Base-by-base conservation (phyloP, 2,113 vertebrate species). In the Strigops habroptila region DNA sequence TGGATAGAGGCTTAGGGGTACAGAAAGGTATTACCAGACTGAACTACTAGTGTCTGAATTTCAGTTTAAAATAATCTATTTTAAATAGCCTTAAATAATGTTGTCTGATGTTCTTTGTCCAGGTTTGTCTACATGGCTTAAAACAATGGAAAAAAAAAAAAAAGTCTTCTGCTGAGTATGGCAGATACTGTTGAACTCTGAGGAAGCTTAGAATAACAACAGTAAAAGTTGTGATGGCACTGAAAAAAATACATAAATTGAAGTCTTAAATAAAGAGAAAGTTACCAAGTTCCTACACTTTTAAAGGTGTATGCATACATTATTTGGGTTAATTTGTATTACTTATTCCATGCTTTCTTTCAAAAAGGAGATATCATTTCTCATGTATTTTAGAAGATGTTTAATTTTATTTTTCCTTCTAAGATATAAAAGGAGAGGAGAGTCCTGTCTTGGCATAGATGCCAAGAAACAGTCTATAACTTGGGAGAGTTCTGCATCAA, bases 341-440 rank as follows among this genome's bases (percentile, higher is more conserved):
- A 41, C 18, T 71, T 70, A 6, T n/a, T 86, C n/a, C 8, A 6
- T 18, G 18, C 33, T 91, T 80, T 43, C 39, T 70, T 74, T 55
- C 17, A 22, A 53, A 64, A 73, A 63, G 33, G 52, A 82, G 7
- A 9, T 41, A 21, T 71, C 17, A 84, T 71, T 59, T 69, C 33
- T 71, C 41, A 44, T 1, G 7, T 87, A 10, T 79, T 93, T 93
- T 86, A 69, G 55, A 92, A 33, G 18, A 43, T 49, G 25, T 55
- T 91, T 88, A 68, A 82, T 86, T 85, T 35, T 86, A 18, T 88
- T 93, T 88, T 87, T 76, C 35, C 39, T 97, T 91, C 25, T 44
- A 83, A 99, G 99, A 53, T 99, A 99, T 69, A 99, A 85, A 97
- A 98, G 99, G 94, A 99, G 98, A 97, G 98, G 99, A 59, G 95